Evolutionary conservation across 2,113 vertebrate genomes (phyloP).

Genomic region (Bufo bufo): DNA sequence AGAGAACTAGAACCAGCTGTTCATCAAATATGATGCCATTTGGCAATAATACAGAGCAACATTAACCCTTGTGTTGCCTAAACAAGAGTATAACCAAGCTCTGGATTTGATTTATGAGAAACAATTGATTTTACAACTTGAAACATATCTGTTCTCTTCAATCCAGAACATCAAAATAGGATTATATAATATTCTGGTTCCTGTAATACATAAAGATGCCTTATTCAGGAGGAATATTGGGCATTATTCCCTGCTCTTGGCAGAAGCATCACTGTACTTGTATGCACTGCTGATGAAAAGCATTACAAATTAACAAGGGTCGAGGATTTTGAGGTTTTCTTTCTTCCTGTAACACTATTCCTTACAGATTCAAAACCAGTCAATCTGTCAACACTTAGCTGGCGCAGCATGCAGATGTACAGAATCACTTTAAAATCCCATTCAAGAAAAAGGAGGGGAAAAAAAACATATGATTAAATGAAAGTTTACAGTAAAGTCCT

Average conservation of each 20-base stretch:
- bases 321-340: slow-evolving; percentile 27
- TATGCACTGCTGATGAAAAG: slow-evolving; percentile 31
- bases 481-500: slow-evolving; percentile 26
- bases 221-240: neutral
- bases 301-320: slow-evolving; percentile 45
- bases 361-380: slow-evolving; percentile 14
- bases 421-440: neutral
- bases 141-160: neutral
- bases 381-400: slow-evolving; percentile 45
- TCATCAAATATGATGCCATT: slow-evolving; percentile 29
- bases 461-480: slow-evolving; percentile 27
- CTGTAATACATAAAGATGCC: neutral
- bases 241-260: neutral
- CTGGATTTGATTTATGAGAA: neutral
- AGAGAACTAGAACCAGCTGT: slow-evolving; percentile 38
- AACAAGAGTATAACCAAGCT: neutral
- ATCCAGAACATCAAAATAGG: neutral
- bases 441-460: slow-evolving; percentile 1
- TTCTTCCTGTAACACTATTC: slow-evolving; percentile 9
- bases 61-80: neutral
- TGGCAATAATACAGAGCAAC: slow-evolving; percentile 6
- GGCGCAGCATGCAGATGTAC: slow-evolving; percentile 23
- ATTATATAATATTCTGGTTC: slow-evolving; percentile 19
- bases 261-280: slow-evolving; percentile 4
- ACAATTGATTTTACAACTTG: neutral